A percentile compares a stretch with the other conserved stretches of the same genome.
Conservation (phyloP, 2,888 invertebrate genomes). For the Tipula vernalis region DNA sequence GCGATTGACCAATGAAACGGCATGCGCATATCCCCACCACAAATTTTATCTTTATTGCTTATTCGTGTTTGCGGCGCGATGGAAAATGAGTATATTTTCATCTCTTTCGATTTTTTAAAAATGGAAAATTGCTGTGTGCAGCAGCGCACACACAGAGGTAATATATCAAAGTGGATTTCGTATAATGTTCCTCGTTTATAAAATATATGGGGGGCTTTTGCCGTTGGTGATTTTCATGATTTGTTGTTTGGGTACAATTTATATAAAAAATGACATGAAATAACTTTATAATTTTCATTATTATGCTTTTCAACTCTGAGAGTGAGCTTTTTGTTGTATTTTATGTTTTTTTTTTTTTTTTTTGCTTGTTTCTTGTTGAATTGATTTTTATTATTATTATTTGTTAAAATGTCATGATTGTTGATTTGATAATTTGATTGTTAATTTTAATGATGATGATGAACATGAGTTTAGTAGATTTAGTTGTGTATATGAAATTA, state of each 20-base stretch:
- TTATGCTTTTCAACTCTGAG: conserved; percentile 4
- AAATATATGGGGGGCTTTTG: conserved; percentile 4
- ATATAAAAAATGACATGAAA: conserved; percentile 4
- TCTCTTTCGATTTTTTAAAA: not conserved
- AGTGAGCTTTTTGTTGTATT: not conserved
- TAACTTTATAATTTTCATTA: conserved; percentile 8
- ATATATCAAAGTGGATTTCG: not conserved
- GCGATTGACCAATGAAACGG: conserved; percentile 29
- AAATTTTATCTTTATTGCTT: not conserved
- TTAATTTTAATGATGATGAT: conserved; percentile 4
- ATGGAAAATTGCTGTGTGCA: not conserved
- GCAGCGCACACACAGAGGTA: not conserved
- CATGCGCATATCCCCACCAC: conserved; percentile 27
- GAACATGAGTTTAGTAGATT: conserved; percentile 4
- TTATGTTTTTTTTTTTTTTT: not conserved
- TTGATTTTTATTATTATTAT: conserved; percentile 4
- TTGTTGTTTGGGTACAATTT: conserved; percentile 4
- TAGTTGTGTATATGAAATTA: not conserved
- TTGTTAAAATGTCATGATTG: conserved; percentile 4
- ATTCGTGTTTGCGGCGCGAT: not conserved
- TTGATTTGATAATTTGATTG: conserved; percentile 4
- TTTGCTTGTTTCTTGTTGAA: not conserved
- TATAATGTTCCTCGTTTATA: not conserved
- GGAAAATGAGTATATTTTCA: not conserved
- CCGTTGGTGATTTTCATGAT: not conserved